These are phyloP conservation scores for Otolemur crassicaudatus DNA, from an alignment of 2,797 vertebrate genomes.

Conservation along the genomic window DNA sequence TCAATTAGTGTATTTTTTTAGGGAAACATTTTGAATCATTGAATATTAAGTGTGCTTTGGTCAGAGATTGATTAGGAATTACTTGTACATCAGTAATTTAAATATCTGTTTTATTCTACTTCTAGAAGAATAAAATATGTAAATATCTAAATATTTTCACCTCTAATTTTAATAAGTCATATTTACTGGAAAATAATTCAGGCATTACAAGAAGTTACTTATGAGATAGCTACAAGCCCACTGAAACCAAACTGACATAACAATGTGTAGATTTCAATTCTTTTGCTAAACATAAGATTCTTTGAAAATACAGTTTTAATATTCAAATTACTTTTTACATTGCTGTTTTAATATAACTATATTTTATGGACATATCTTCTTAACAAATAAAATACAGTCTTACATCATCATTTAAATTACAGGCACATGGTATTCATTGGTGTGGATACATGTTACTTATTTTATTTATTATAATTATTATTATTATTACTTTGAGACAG, in stretches of 20 bases:
- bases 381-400: neutral
- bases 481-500: too few species aligned
- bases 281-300: neutral
- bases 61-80: neutral
- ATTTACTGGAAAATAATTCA: neutral
- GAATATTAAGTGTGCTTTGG: neutral
- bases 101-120: neutral
- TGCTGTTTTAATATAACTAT: neutral
- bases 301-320: neutral
- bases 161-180: neutral
- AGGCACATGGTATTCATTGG: neutral
- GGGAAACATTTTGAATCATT: neutral
- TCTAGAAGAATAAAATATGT: too few species aligned
- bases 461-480: neutral
- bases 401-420: neutral
- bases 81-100: neutral
- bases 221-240: neutral
- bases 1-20: neutral
- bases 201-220: neutral
- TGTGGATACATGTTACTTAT: neutral
- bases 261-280: neutral
- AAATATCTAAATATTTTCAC: neutral
- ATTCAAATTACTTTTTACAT: neutral
- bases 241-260: neutral
- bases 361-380: neutral